phyloP scores from a whole-genome alignment of 1,140 invertebrate species.

The Ceratitis capitata region DNA sequence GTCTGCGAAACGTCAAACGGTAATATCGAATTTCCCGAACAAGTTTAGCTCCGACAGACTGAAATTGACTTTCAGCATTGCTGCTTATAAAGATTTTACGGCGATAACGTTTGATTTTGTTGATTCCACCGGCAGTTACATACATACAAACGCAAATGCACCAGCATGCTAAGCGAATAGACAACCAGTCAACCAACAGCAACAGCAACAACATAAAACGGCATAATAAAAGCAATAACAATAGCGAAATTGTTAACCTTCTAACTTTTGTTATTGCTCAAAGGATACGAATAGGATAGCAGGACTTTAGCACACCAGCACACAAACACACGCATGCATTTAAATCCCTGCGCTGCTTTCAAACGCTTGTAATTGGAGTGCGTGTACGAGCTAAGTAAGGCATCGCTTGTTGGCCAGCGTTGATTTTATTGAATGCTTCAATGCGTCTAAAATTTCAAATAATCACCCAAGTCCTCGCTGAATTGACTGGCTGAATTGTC shows the following conservation, averaged over 20 bases:
- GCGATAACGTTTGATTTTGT: constrained; percentile 39
- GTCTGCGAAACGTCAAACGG: neutral
- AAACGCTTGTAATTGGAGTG: constrained; percentile 20
- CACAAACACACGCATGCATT: neutral
- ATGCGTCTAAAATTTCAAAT: constrained; percentile 64
- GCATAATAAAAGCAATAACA: no score
- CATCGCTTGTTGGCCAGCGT: neutral
- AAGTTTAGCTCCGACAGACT: constrained; percentile 63
- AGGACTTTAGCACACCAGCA: neutral
- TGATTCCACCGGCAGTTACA: neutral
- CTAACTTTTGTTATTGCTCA: constrained; percentile 43
- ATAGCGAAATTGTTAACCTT: constrained; percentile 56
- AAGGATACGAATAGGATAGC: constrained; percentile 11
- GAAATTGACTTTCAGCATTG: constrained; percentile 53
- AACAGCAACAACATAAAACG: neutral
- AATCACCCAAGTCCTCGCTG: constrained; percentile 50
- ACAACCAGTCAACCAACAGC: constrained; percentile 39
- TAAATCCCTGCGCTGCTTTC: neutral
- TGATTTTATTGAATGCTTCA: constrained; percentile 52
- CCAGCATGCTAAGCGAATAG: constrained; percentile 45
- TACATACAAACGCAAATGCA: constrained; percentile 47
- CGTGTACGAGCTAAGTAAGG: no score
- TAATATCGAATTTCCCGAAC: constrained; percentile 59
- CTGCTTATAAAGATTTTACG: constrained; percentile 44
- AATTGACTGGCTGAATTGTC: neutral